Evolutionary conservation across 2,113 vertebrate genomes (phyloP).

Genomic region (Alces alces): DNA sequence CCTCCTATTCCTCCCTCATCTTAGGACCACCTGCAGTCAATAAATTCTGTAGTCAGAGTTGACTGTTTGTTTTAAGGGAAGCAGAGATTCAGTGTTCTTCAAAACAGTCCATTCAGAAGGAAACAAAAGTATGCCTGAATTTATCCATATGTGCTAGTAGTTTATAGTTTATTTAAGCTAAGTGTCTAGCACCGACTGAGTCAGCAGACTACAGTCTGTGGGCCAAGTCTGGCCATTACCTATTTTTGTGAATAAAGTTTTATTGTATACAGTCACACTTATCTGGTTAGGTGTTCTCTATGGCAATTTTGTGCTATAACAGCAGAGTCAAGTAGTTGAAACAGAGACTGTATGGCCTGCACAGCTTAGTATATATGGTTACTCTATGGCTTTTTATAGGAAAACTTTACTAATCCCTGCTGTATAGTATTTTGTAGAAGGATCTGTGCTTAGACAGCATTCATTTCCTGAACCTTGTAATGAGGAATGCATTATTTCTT

Average conservation of each 20-base stretch:
- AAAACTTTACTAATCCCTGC: background rate
- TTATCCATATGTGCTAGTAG: background rate
- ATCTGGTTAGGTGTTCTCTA: background rate
- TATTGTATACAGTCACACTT: background rate
- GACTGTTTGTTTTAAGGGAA: background rate
- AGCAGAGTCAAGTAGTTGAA: background rate
- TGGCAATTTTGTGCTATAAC: background rate
- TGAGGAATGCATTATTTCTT: constrained; percentile 3
- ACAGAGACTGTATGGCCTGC: background rate
- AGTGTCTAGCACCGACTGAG: background rate
- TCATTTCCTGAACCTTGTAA: background rate
- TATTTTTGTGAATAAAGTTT: constrained; percentile 13
- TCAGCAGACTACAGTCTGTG: background rate
- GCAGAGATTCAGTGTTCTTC: background rate
- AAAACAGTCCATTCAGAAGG: background rate
- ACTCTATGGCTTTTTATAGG: background rate
- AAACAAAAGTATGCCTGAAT: background rate
- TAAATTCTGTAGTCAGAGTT: background rate
- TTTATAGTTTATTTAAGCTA: background rate
- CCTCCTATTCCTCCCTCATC: background rate
- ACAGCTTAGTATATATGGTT: background rate
- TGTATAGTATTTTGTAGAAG: background rate
- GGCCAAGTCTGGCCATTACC: background rate
- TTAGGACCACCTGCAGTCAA: background rate
- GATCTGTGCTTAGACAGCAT: background rate